These are phyloP conservation scores for Dromococcyx pavoninus DNA, from an alignment of 2,797 vertebrate species.

Conservation along the genomic window DNA sequence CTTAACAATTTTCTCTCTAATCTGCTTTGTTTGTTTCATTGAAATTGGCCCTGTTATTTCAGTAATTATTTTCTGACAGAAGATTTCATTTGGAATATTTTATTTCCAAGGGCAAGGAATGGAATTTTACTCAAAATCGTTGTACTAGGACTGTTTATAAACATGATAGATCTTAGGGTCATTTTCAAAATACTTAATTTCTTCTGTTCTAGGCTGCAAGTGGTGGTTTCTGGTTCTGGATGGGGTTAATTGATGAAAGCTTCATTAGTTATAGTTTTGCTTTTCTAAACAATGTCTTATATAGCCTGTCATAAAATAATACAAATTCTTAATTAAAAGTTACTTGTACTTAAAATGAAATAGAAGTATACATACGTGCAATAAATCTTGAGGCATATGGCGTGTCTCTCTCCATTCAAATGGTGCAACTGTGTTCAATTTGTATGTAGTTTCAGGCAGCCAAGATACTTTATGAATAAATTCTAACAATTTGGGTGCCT, in stretches of 20 bases:
- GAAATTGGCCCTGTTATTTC: constrained; percentile 45
- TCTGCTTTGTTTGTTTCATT: constrained; percentile 64
- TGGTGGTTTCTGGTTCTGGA: background rate
- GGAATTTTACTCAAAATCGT: constrained; percentile 47
- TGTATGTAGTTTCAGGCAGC: background rate
- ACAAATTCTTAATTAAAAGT: background rate
- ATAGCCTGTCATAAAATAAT: background rate
- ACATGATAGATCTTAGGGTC: constrained; percentile 54
- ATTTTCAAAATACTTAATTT: constrained; percentile 50
- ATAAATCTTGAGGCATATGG: background rate
- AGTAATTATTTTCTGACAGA: constrained; percentile 69
- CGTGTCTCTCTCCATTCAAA: background rate
- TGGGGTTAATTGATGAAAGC: background rate
- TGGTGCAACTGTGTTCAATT: background rate
- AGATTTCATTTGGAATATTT: constrained; percentile 63
- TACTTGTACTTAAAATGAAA: background rate
- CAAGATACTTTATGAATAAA: background rate
- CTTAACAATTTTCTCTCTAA: constrained; percentile 48
- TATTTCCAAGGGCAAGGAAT: constrained; percentile 32
- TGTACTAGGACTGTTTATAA: constrained; percentile 63
- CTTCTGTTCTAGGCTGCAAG: background rate
- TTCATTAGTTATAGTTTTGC: constrained; percentile 7
- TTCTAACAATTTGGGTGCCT: background rate
- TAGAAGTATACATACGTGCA: background rate
- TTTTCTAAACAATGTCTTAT: background rate